Evolutionary conservation across 2,113 vertebrate species (phyloP).

Genomic region (Neodon shergylaensis): DNA sequence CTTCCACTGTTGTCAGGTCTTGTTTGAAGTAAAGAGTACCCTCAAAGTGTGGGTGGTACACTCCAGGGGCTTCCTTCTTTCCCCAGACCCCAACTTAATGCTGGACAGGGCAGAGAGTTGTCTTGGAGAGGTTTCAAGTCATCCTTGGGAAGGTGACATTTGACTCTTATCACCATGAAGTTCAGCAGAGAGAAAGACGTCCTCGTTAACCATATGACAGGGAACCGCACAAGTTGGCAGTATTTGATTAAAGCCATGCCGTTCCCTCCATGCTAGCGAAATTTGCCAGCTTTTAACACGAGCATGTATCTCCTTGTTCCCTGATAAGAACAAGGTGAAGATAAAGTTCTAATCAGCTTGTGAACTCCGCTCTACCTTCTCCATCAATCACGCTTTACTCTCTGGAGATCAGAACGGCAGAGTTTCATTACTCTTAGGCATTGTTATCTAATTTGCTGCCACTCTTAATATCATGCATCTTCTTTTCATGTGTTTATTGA

Average conservation of each 20-base stretch:
- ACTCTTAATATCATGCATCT: background rate
- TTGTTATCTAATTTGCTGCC: background rate
- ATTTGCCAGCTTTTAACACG: slow-evolving; percentile 60
- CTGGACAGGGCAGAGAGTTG: background rate
- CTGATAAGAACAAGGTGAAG: slow-evolving; percentile 74
- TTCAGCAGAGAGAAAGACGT: slow-evolving; percentile 3
- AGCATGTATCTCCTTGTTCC: slow-evolving; percentile 65
- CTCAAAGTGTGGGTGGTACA: background rate
- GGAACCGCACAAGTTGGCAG: background rate
- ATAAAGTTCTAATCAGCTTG: slow-evolving; percentile 73
- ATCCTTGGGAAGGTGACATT: background rate
- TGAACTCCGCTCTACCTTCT: background rate
- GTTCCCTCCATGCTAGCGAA: slow-evolving; percentile 1
- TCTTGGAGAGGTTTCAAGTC: slow-evolving; percentile 34
- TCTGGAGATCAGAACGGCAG: slow-evolving; percentile 13
- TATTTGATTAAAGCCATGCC: slow-evolving; percentile 58
- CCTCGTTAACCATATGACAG: background rate
- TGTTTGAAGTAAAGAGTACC: background rate
- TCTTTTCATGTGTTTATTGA: slow-evolving; percentile 20
- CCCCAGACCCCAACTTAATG: background rate
- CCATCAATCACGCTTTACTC: slow-evolving; percentile 46
- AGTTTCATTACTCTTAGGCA: slow-evolving; percentile 44
- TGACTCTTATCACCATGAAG: background rate
- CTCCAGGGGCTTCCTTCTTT: background rate
- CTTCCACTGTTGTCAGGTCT: background rate